These are phyloP conservation scores for Drosophila koepferae DNA, from an alignment of 2,888 invertebrate genomes.

Conservation along the genomic window DNA sequence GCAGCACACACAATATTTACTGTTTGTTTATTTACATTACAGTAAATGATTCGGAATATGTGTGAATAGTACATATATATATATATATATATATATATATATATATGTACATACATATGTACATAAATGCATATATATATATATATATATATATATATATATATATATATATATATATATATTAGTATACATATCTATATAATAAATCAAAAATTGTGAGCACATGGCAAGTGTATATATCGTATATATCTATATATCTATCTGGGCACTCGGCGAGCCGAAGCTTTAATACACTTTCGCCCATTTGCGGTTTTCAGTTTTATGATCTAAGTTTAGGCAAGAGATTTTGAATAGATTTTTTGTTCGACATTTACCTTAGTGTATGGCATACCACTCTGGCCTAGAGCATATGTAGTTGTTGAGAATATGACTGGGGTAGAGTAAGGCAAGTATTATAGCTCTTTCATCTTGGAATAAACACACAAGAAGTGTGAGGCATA, in stretches of 20 bases:
- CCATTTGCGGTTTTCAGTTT: conserved; percentile 1
- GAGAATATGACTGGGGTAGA: neutral
- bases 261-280: neutral
- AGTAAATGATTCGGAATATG: conserved; percentile 55
- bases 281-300: neutral
- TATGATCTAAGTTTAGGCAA: neutral
- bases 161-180: neutral
- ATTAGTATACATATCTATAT: too few relatives aligned
- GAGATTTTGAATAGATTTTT: neutral
- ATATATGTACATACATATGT: neutral
- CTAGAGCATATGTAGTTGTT: neutral
- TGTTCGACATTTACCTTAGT: neutral
- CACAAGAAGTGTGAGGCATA: neutral
- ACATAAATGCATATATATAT: neutral
- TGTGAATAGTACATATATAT: neutral
- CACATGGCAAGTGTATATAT: too few relatives aligned
- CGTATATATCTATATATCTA: too few relatives aligned
- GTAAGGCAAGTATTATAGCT: neutral
- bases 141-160: neutral
- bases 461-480: neutral
- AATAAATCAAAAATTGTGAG: neutral
- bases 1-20: conserved; percentile 29
- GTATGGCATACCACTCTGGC: neutral
- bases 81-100: neutral
- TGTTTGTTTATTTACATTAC: conserved; percentile 67